Conservation (phyloP, 2,797 vertebrate genomes). For the Paguma larvata region DNA sequence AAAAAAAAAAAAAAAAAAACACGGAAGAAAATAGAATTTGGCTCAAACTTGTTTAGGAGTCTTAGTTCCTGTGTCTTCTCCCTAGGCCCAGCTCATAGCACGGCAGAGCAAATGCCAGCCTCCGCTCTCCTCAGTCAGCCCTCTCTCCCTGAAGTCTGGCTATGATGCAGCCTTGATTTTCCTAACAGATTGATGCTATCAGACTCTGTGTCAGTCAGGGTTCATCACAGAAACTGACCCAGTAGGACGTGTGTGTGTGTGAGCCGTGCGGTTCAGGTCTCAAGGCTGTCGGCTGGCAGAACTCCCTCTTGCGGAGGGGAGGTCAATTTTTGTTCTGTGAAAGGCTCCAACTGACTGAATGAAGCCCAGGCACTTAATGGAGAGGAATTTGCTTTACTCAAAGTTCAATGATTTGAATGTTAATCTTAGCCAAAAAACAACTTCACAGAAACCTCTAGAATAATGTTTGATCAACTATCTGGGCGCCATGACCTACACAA, state of each 20-base stretch:
- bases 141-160: not conserved
- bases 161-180: not conserved
- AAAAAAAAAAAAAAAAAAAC: not conserved
- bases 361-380: not conserved
- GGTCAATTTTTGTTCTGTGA: not conserved
- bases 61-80: not conserved
- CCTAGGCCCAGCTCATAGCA: not conserved
- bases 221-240: not conserved
- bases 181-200: not conserved
- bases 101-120: not conserved
- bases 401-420: not conserved
- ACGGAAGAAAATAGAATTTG: slow-evolving; percentile 15
- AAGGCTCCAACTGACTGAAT: not conserved
- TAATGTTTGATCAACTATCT: not conserved
- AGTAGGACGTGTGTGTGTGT: not conserved
- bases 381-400: not conserved
- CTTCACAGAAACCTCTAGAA: not conserved
- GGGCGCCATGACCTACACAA: not conserved
- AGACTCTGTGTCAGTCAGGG: not conserved
- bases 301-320: not conserved
- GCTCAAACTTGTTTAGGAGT: not conserved
- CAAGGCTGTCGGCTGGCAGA: not conserved
- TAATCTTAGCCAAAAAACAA: not conserved
- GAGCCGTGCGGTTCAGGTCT: not conserved
- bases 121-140: not conserved